Conservation (phyloP, 2,113 vertebrate genomes). For the Hippotragus niger region DNA sequence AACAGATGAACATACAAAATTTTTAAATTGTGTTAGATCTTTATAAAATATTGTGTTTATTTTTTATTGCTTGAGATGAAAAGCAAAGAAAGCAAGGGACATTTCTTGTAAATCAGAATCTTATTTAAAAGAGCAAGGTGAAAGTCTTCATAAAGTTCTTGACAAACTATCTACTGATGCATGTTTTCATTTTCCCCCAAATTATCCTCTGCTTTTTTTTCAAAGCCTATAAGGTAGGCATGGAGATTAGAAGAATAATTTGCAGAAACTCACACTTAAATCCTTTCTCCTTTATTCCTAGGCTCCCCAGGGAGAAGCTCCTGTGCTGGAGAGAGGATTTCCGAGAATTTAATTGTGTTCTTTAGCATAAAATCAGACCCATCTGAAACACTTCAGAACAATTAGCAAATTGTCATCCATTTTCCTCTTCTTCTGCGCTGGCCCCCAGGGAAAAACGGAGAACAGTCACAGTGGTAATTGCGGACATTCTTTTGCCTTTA, state of each 20-base stretch:
- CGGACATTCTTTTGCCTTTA: not conserved
- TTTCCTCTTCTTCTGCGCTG: not conserved
- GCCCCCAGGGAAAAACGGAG: not conserved
- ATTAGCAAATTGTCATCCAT: conserved; percentile 52
- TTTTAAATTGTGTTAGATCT: not conserved
- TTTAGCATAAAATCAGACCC: not conserved
- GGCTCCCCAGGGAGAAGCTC: not conserved
- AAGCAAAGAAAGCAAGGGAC: not conserved
- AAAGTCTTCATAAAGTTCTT: not conserved
- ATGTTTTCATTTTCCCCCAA: not conserved
- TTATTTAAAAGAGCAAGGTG: not conserved
- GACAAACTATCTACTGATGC: not conserved
- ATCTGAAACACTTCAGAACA: conserved; percentile 39
- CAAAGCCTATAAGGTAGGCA: not conserved
- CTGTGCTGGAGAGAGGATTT: conserved; percentile 16
- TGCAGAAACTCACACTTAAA: not conserved
- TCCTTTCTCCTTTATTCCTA: not conserved
- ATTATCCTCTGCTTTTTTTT: not conserved
- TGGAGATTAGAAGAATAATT: not conserved
- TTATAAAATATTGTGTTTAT: not conserved
- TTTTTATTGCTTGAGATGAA: not conserved
- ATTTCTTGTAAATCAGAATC: not conserved
- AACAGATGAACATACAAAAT: not conserved
- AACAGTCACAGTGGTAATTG: not conserved
- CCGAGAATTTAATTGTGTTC: conserved; percentile 28